Evolutionary conservation across 2,113 vertebrate genomes (phyloP).

Genomic region (Ceuthmochares aereus): DNA sequence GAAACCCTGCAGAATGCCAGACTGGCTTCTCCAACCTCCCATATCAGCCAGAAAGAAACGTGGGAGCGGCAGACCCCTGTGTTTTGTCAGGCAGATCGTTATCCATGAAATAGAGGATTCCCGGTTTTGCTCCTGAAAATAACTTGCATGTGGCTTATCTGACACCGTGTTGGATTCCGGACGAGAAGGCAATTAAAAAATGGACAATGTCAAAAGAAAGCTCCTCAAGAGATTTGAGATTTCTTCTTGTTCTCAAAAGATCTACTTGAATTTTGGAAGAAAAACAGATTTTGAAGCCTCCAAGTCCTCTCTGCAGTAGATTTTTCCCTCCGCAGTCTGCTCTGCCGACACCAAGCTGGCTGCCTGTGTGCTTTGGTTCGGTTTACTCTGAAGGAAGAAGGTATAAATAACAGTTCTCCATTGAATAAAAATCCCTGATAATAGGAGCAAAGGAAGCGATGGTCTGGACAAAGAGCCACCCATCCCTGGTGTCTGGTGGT

Average conservation of each 20-base stretch:
- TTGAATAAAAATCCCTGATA: neutral
- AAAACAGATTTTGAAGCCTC: neutral
- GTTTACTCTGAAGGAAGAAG: neutral
- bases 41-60: neutral
- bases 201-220: neutral
- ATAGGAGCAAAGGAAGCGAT: neutral
- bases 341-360: neutral
- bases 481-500: neutral
- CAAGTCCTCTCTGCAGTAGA: neutral
- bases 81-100: neutral
- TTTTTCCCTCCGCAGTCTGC: neutral
- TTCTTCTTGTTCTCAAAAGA: neutral
- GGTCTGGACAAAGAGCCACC: neutral
- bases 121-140: neutral
- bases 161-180: neutral
- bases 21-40: neutral
- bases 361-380: neutral
- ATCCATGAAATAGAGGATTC: neutral
- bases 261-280: neutral
- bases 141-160: neutral
- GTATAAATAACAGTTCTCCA: neutral
- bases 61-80: neutral
- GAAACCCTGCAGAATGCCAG: neutral
- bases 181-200: neutral
- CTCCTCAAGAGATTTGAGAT: neutral